Evolutionary conservation across 2,888 invertebrate genomes (phyloP).

Genomic region (Conchocele bisecta): DNA sequence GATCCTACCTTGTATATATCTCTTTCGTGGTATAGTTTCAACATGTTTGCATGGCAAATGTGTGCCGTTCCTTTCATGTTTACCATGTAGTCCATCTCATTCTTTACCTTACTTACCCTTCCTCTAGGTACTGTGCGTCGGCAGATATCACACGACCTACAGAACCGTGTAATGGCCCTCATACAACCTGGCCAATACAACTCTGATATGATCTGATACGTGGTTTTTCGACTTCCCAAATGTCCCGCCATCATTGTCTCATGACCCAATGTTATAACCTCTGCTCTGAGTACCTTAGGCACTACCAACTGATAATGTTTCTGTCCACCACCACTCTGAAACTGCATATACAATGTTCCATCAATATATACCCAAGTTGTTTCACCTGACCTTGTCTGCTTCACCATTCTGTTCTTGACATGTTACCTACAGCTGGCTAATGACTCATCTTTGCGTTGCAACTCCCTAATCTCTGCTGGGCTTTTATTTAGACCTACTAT

Average conservation of each 20-base stretch:
- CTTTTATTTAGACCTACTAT: no score
- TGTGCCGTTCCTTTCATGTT: not conserved
- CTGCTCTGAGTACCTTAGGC: slow-evolving; percentile 16
- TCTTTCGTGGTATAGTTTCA: slow-evolving; percentile 2
- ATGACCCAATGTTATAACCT: slow-evolving; percentile 43
- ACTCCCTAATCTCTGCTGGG: not conserved
- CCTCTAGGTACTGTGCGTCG: slow-evolving; percentile 2
- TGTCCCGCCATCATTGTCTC: slow-evolving; percentile 46
- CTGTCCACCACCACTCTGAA: not conserved
- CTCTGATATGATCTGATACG: slow-evolving; percentile 18
- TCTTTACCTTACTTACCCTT: no score
- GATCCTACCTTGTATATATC: no score
- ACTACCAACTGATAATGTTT: slow-evolving; percentile 25
- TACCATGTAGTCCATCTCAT: not conserved
- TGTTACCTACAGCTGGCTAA: not conserved
- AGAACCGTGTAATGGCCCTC: slow-evolving; percentile 31
- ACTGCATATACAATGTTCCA: not conserved
- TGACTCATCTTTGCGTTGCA: not conserved
- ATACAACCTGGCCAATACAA: slow-evolving; percentile 49
- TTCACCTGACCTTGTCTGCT: not conserved
- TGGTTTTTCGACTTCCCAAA: slow-evolving; percentile 33
- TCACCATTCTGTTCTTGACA: not conserved
- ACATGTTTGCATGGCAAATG: slow-evolving; percentile 11
- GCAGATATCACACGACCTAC: slow-evolving; percentile 3
- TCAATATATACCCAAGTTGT: not conserved